Evolutionary conservation across 2,888 invertebrate genomes (phyloP).

Genomic region (Amaurobius ferox): DNA sequence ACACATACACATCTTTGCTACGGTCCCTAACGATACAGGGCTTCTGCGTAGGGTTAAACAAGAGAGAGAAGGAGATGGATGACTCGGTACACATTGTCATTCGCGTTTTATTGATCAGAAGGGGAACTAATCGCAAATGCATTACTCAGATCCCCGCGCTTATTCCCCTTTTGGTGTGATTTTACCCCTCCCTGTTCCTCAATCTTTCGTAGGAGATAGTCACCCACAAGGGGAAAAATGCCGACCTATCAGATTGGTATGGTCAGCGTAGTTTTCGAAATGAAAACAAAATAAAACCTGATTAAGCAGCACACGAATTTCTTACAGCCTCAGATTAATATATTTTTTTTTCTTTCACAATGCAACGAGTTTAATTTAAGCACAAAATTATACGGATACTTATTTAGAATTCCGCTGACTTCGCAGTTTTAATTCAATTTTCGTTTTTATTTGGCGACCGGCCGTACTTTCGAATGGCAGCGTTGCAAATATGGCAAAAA

Average conservation of each 20-base stretch:
- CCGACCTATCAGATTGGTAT: not conserved
- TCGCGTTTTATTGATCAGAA: constrained; percentile 71
- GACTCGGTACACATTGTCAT: constrained; percentile 66
- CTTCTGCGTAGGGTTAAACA: constrained; percentile 54
- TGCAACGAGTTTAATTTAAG: too few species aligned
- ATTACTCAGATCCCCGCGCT: constrained; percentile 62
- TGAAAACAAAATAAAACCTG: not conserved
- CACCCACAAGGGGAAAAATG: not conserved
- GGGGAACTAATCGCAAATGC: constrained; percentile 72
- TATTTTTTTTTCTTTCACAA: too few species aligned
- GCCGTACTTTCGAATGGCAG: too few species aligned
- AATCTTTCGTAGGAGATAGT: not conserved
- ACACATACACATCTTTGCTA: constrained; percentile 11
- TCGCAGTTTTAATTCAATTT: too few species aligned
- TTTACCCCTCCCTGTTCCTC: constrained; percentile 21
- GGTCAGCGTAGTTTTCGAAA: not conserved
- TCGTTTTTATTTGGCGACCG: too few species aligned
- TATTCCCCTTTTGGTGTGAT: constrained; percentile 36
- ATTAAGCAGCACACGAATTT: too few species aligned
- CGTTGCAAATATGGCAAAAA: too few species aligned
- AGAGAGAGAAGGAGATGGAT: constrained; percentile 49
- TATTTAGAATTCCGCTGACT: too few species aligned
- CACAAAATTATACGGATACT: too few species aligned
- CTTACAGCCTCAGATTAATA: too few species aligned
- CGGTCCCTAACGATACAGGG: constrained; percentile 12